phyloP scores from a whole-genome alignment of 2,888 invertebrate genomes.

The Ferdinandea cuprea region DNA sequence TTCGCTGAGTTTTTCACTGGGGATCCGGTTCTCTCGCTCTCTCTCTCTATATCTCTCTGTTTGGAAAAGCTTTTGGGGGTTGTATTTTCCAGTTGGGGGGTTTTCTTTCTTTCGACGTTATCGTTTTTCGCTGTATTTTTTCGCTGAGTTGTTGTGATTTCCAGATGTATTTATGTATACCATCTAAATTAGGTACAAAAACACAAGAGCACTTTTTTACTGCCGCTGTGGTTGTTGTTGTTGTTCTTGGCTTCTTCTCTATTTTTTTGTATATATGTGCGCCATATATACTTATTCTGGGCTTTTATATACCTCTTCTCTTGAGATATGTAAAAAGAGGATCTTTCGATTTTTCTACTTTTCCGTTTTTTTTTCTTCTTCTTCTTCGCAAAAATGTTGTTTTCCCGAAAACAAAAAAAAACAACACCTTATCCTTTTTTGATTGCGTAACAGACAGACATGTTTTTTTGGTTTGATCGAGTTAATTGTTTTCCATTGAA shows the following conservation, averaged over 20 bases:
- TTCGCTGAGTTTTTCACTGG: neutral
- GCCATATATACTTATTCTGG: conserved; percentile 40
- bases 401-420: neutral
- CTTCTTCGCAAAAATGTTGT: conserved; percentile 5
- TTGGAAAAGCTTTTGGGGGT: conserved; percentile 48
- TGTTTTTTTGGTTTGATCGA: too few species aligned
- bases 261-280: conserved; percentile 46
- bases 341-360: conserved; percentile 57
- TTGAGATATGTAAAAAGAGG: conserved; percentile 46
- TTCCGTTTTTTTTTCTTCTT: conserved; percentile 7
- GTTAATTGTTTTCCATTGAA: conserved; percentile 16
- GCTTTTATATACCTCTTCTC: conserved; percentile 53
- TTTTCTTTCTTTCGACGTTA: conserved; percentile 17
- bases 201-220: conserved; percentile 46
- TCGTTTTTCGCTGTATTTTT: conserved; percentile 57
- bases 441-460: conserved; percentile 64
- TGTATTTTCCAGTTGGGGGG: conserved; percentile 2
- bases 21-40: neutral
- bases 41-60: too few species aligned
- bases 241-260: neutral
- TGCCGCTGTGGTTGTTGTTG: too few species aligned
- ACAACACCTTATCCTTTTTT: conserved; percentile 23
- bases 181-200: conserved; percentile 65
- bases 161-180: conserved; percentile 41
- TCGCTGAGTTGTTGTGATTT: conserved; percentile 69